A percentile compares a stretch with the other conserved stretches of the same genome.
Evolutionary conservation across 2,888 invertebrate species (phyloP).

Genomic region (Phengaris arion): DNA sequence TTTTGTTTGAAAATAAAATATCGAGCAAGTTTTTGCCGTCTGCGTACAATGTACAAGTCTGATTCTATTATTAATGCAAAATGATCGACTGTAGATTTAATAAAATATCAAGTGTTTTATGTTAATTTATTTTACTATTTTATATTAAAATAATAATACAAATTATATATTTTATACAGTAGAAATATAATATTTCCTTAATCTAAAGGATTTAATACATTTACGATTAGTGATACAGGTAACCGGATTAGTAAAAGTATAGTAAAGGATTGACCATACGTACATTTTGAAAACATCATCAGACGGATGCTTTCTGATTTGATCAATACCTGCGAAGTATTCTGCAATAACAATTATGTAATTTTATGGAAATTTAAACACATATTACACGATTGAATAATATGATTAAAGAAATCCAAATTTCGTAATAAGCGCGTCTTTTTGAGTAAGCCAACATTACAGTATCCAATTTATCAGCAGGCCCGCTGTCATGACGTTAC

Average conservation of each 20-base stretch:
- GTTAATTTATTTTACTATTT: too few species aligned
- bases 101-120: too few species aligned
- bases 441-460: conserved; percentile 28
- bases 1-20: not conserved
- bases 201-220: too few species aligned
- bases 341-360: conserved; percentile 13
- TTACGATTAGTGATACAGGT: too few species aligned
- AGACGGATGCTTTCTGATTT: not conserved
- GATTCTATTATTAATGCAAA: not conserved
- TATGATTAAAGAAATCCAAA: conserved; percentile 17
- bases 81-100: not conserved
- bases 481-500: conserved; percentile 43
- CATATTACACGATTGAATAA: conserved; percentile 25
- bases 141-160: too few species aligned
- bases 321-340: not conserved
- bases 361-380: conserved; percentile 22
- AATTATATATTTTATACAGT: too few species aligned
- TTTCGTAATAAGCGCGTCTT: not conserved
- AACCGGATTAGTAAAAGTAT: too few species aligned
- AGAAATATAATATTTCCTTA: too few species aligned
- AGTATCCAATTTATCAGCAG: conserved; percentile 17
- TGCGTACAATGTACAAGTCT: not conserved
- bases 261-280: too few species aligned
- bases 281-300: too few species aligned
- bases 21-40: not conserved